Conservation (phyloP, 2,113 vertebrate genomes). For the Pterocles burchelli region DNA sequence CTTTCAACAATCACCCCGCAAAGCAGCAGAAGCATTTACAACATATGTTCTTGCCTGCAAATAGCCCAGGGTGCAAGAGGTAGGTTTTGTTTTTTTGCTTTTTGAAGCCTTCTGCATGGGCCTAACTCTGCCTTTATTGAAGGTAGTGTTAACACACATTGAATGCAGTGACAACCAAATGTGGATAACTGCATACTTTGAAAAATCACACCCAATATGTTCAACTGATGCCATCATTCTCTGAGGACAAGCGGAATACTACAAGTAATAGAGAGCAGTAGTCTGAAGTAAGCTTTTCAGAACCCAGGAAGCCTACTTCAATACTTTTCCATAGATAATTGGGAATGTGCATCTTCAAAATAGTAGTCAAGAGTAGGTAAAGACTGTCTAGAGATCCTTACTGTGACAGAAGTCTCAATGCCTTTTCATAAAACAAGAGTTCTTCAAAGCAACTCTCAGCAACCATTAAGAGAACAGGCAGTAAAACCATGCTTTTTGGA, state of each 20-base stretch:
- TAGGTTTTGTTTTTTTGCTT: neutral
- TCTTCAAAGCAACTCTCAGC: slow-evolving; percentile 19
- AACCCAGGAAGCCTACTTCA: neutral
- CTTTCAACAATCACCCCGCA: neutral
- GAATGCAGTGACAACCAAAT: neutral
- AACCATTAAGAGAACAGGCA: slow-evolving; percentile 18
- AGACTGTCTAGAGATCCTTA: neutral
- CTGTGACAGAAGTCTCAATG: neutral
- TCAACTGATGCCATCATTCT: slow-evolving; percentile 27
- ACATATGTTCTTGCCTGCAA: slow-evolving; percentile 42
- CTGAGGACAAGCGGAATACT: slow-evolving; percentile 27
- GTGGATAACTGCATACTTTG: slow-evolving; percentile 30
- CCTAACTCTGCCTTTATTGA: slow-evolving; percentile 36
- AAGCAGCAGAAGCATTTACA: neutral
- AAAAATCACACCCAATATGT: slow-evolving; percentile 59
- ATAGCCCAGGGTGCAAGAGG: slow-evolving; percentile 33
- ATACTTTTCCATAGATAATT: neutral
- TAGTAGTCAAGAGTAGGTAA: neutral
- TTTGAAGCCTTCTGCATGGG: slow-evolving; percentile 19
- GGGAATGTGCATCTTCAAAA: neutral
- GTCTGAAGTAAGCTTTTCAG: neutral
- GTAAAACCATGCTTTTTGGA: neutral
- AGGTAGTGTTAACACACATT: slow-evolving; percentile 16
- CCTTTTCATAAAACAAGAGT: slow-evolving; percentile 9
- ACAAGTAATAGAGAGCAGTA: slow-evolving; percentile 4